A percentile compares a stretch with the other conserved stretches of the same genome.
These are phyloP conservation scores for Halictus ligatus DNA, from an alignment of 2,888 invertebrate species.

Conservation along the genomic window DNA sequence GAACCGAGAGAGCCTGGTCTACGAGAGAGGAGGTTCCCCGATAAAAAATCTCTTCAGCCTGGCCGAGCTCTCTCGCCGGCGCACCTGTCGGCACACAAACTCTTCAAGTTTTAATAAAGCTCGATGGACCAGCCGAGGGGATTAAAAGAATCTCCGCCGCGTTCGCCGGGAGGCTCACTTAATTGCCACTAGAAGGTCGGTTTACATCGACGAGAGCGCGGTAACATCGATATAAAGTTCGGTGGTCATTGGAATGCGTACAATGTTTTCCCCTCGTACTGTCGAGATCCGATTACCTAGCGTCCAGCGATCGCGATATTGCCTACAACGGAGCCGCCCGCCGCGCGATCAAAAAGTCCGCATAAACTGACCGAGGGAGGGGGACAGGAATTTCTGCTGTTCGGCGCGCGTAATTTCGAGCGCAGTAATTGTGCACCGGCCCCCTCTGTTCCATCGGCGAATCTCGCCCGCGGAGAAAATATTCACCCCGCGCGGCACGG, in stretches of 20 bases:
- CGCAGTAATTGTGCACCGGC: background rate
- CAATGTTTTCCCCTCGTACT: background rate
- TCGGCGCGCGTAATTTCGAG: background rate
- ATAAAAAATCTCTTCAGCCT: conserved; percentile 12
- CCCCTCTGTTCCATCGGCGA: background rate
- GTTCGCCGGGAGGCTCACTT: background rate
- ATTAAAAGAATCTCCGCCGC: conserved; percentile 26
- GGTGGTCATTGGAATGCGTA: too few species aligned
- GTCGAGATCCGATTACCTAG: background rate
- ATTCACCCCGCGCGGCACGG: background rate
- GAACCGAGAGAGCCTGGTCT: background rate
- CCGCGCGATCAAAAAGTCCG: background rate
- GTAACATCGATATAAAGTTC: background rate
- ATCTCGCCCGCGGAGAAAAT: background rate
- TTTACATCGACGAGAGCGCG: background rate
- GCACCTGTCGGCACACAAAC: background rate
- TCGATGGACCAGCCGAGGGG: background rate
- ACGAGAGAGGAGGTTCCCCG: background rate
- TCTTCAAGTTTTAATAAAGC: conserved; percentile 37
- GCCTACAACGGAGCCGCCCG: background rate
- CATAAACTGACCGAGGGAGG: background rate
- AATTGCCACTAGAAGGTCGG: conserved; percentile 6
- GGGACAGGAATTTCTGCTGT: background rate
- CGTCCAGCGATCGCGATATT: background rate
- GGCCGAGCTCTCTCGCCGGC: background rate